phyloP scores from a whole-genome alignment of 2,113 vertebrate genomes.

The Boleophthalmus pectinirostris region DNA sequence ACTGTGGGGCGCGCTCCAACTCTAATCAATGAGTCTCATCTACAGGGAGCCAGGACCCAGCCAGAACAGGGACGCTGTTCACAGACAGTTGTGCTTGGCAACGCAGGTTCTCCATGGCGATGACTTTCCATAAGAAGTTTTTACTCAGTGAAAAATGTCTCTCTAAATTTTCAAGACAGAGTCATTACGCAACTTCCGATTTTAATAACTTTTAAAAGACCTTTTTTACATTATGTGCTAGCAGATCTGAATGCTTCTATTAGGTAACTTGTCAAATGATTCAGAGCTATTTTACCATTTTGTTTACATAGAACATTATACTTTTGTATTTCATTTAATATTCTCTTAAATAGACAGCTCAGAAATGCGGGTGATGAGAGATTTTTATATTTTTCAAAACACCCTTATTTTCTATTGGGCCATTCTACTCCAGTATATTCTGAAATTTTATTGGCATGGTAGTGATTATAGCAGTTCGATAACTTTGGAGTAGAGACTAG shows the following conservation, averaged over 20 bases:
- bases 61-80: slow-evolving; percentile 54
- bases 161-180: slow-evolving; percentile 66
- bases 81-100: slow-evolving; percentile 67
- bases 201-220: slow-evolving; percentile 21
- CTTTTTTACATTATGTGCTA: not conserved
- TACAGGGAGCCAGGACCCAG: slow-evolving; percentile 66
- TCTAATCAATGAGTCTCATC: slow-evolving; percentile 76
- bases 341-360: too few species aligned
- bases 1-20: slow-evolving; percentile 63
- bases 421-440: not conserved
- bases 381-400: not conserved
- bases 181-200: slow-evolving; percentile 76
- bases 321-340: not conserved
- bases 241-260: not conserved
- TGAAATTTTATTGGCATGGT: not conserved
- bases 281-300: not conserved
- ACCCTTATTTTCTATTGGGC: not conserved
- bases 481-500: not conserved
- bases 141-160: slow-evolving; percentile 72
- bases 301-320: too few species aligned
- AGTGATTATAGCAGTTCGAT: not conserved
- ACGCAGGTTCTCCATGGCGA: slow-evolving; percentile 75
- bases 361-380: not conserved
- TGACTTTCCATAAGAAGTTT: slow-evolving; percentile 68
- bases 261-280: too few species aligned